Evolutionary conservation across 1,140 invertebrate species (phyloP).

Genomic region (Coenobita brevimanus): DNA sequence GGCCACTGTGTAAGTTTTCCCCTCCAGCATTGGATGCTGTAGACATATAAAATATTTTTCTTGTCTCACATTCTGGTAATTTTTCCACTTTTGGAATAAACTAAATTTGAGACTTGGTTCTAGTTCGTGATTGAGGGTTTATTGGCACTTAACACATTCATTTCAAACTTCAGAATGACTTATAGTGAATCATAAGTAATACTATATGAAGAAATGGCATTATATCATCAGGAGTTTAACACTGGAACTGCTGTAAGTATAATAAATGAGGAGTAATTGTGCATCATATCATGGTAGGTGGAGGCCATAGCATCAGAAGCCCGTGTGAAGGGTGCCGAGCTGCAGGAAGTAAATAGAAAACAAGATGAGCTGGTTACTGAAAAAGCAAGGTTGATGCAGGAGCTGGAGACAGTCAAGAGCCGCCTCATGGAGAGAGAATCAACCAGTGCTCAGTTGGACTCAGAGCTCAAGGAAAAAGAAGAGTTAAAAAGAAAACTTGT

Average conservation of each 20-base stretch:
- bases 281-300: not conserved
- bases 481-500: not conserved
- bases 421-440: not conserved
- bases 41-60: too few species aligned
- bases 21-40: too few species aligned
- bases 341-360: not conserved
- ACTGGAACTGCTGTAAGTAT: not conserved
- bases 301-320: constrained; percentile 22
- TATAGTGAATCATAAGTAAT: too few species aligned
- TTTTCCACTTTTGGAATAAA: too few species aligned
- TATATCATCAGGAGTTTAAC: not conserved
- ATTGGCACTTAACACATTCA: not conserved
- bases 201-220: too few species aligned
- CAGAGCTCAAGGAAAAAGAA: constrained; percentile 13
- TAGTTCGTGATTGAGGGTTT: too few species aligned
- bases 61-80: too few species aligned
- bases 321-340: constrained; percentile 7
- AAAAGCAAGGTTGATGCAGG: not conserved
- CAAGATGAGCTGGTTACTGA: constrained; percentile 23
- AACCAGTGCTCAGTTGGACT: not conserved
- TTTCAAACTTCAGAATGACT: too few species aligned
- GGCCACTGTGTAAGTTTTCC: too few species aligned
- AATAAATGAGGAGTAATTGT: not conserved
- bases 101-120: too few species aligned
- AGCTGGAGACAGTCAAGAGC: constrained; percentile 13